Base-by-base conservation (phyloP, 2,888 invertebrate genomes). In the Epirrhoe tristata region DNA sequence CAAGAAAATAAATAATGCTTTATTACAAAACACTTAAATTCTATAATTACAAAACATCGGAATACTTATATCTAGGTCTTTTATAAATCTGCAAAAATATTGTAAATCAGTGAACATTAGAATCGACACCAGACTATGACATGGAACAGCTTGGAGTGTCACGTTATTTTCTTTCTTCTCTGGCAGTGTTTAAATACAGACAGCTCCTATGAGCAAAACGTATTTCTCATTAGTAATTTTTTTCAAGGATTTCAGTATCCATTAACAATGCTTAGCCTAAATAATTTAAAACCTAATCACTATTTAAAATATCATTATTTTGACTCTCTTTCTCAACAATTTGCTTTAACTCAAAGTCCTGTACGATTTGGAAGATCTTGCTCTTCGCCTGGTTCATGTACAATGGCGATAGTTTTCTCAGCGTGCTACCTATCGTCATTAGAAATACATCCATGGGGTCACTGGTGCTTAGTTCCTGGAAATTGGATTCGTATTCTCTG, bases 321-420 rank as follows among this genome's bases (percentile, higher is more conserved):
- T 63, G 60, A 7, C 59, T 39, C 34, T 70, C 71, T 12, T 67
- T 73, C 34, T 66, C 67, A 16, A 67, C 65, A 31, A 73, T 73
- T 74, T 93, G 93, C 70, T 91, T 81, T 63, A 93, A 67, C 73
- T 93, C 93, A 71, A 88, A 92, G 53, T 93, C 91, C 67, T 92
- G 93, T 0, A 93, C 92, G n/a, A 91, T 87, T 52, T 91, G 90
- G 60, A 92, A 92, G 58, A 93, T 91, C 72, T 91, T 91, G 68
- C 86, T 90, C 73, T 93, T 93, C 1, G 93, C 92, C 75, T 91
- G 90, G 59, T 93, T 93, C 73, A 92, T 60, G 32, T 89, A 90
- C 65, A 89, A 90, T 0, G 92, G 92, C 0, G 79, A 86, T 10
- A 93, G 87, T 54, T 87, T 91, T 66, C 85, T 81, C 1, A 93